Evolutionary conservation across 2,113 vertebrate species (phyloP).

Genomic region (Epinephelus cyanopodus): DNA sequence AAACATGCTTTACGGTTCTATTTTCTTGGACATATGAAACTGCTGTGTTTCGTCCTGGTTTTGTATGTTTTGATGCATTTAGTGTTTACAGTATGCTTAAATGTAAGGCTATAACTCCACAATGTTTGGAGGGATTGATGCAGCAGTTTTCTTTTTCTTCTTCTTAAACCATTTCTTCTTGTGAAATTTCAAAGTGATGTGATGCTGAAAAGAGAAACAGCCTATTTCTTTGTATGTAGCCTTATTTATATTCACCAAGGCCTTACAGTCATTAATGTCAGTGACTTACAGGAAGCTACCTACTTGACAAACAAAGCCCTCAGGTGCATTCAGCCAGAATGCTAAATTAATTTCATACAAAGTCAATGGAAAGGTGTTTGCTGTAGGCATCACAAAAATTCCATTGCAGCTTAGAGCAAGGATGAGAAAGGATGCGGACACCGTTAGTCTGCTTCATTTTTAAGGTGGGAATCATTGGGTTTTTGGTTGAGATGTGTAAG

Average conservation of each 20-base stretch:
- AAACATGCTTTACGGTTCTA: slow-evolving; percentile 1
- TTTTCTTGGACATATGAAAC: not conserved
- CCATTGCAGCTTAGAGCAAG: not conserved
- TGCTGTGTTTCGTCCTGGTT: not conserved
- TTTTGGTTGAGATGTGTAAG: not conserved
- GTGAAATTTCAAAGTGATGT: not conserved
- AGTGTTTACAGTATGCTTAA: not conserved
- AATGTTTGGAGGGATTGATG: not conserved
- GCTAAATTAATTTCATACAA: not conserved
- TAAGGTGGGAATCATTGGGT: not conserved
- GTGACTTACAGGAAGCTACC: not conserved
- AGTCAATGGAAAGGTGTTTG: not conserved
- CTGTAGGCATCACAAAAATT: not conserved
- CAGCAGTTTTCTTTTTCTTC: not conserved
- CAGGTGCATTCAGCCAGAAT: not conserved
- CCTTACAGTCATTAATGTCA: not conserved
- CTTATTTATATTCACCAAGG: not conserved
- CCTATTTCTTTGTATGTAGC: not conserved
- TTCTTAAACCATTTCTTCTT: not conserved
- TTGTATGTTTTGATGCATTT: not conserved
- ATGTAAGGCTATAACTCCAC: too few species aligned
- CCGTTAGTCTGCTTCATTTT: not conserved
- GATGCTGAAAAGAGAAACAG: not conserved
- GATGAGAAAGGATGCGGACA: not conserved
- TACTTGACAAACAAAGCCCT: not conserved